Evolutionary conservation across 2,113 vertebrate species (phyloP).

Genomic region (Genyomyrus donnyi): DNA sequence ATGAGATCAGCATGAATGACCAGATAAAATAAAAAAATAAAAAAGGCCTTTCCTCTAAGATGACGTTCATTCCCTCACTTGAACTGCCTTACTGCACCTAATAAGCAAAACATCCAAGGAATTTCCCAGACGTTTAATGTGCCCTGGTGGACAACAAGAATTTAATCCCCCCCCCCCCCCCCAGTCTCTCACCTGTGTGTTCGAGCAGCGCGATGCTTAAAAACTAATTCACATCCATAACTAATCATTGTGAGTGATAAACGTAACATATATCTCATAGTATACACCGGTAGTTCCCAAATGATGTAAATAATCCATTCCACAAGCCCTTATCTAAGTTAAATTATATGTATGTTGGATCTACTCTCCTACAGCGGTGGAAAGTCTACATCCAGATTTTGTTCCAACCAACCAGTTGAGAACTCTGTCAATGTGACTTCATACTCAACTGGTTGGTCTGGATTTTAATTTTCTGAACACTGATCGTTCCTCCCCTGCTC

Average conservation of each 20-base stretch:
- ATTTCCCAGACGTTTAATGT: neutral
- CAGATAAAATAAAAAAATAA: neutral
- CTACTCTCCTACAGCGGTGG: neutral
- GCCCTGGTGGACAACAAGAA: neutral
- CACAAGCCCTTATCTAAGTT: neutral
- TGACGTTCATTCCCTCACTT: neutral
- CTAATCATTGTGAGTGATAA: neutral
- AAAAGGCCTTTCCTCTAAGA: neutral
- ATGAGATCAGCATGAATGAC: neutral
- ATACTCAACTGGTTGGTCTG: no score
- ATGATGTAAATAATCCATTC: neutral
- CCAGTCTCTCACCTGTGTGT: neutral
- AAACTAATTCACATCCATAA: neutral
- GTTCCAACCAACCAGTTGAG: no score
- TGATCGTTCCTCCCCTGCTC: neutral
- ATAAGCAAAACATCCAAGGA: neutral
- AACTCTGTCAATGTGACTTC: no score
- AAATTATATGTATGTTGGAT: neutral
- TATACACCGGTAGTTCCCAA: neutral
- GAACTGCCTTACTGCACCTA: neutral
- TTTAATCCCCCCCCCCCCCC: neutral
- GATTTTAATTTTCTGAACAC: no score
- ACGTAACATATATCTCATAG: neutral
- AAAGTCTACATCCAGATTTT: no score
- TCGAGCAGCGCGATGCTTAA: neutral